Evolutionary conservation across 2,888 invertebrate species (phyloP).

Genomic region (Syrphus vitripennis): DNA sequence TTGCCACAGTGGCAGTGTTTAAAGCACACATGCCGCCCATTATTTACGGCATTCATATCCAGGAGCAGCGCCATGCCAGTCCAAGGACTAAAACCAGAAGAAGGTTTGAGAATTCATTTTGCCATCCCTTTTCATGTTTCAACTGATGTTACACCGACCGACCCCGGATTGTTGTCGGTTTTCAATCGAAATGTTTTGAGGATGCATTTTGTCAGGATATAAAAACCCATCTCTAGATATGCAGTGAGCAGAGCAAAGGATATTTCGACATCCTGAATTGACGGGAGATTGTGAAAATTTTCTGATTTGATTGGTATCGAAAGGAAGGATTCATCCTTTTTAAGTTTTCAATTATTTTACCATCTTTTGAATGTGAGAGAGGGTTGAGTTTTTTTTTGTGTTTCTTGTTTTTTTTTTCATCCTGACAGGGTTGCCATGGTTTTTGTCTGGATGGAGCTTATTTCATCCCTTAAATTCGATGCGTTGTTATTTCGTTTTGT

Average conservation of each 20-base stretch:
- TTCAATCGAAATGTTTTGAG: constrained; percentile 37
- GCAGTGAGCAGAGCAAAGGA: constrained; percentile 23
- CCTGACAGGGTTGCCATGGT: constrained; percentile 13
- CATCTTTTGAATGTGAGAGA: neutral
- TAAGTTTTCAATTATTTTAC: constrained; percentile 61
- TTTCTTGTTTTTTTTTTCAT: too few species aligned
- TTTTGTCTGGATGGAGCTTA: constrained; percentile 6
- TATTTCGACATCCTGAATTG: constrained; percentile 54
- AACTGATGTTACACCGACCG: constrained; percentile 15
- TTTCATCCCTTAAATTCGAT: constrained; percentile 44
- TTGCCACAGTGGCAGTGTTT: constrained; percentile 55
- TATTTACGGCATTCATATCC: constrained; percentile 63
- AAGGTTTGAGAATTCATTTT: neutral
- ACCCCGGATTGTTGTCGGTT: constrained; percentile 13
- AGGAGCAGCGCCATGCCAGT: neutral
- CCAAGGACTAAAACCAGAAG: neutral
- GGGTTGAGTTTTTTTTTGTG: neutral
- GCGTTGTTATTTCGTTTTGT: constrained; percentile 28
- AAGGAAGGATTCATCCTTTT: constrained; percentile 27
- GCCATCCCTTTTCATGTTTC: constrained; percentile 52
- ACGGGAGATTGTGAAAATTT: constrained; percentile 34
- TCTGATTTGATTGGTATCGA: constrained; percentile 41
- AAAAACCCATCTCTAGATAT: neutral
- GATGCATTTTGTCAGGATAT: constrained; percentile 51
- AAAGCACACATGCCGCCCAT: constrained; percentile 67